Base-by-base conservation (phyloP, 2,888 invertebrate species). In the Deilephila elpenor region DNA sequence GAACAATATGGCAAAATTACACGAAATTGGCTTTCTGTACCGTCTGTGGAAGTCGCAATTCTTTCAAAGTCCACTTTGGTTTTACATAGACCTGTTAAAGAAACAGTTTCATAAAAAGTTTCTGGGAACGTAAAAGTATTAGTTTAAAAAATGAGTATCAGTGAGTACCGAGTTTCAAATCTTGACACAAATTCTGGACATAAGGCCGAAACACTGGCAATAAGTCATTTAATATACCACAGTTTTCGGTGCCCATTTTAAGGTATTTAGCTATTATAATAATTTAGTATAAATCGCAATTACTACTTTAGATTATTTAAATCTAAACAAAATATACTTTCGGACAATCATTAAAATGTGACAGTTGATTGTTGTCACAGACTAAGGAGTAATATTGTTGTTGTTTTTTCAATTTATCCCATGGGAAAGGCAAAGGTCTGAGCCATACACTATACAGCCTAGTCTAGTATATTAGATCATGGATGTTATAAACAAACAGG, bases 1-100 rank as follows among this genome's bases (percentile, higher is more conserved):
- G 96, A 96, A 75, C 97, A 97, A 86, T 96, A 97, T 0, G 97
- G 97, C 72, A 97, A 93, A 25, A 95, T 93, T 71, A 97, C 84
- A 61, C 95, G 94, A 82, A 97, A 96, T 82, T 96, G 95, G 84
- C 95, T 95, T 74, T 92, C 94, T 20, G 87, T 85, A 20, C 89
- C 88, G 60, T 90, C 90, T 1, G 80, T 77, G 60, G 82, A 84
- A n/a, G 87, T 89, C 3, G 88, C 83, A 73, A 93, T 83, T 81
- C 89, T 89, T 85, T 95, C 95, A 75, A 95, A 87, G 75, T 94
- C 92, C 62, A 95, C 90, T 84, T 92, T 94, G 5, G 91, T 91
- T 81, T 94, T 93, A 78, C 93, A 95, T 71, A 95, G 82, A 76
- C 95, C 95, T 95, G 84, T 59, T 71, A 37, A 64, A 67, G 17